These are phyloP conservation scores for Indicator maculatus DNA, from an alignment of 2,113 vertebrate species.

Conservation along the genomic window DNA sequence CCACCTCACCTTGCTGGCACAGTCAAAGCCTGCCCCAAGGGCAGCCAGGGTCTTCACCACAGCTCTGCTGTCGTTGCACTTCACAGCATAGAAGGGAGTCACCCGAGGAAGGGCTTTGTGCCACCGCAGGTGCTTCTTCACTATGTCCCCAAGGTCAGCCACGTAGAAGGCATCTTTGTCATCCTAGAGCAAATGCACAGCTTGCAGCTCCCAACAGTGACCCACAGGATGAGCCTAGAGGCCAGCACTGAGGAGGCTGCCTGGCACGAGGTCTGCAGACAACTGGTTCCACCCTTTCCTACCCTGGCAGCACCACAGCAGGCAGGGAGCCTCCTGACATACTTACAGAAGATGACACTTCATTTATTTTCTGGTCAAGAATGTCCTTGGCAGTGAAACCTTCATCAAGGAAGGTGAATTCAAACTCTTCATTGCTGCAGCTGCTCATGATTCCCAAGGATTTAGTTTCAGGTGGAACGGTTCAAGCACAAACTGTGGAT, in stretches of 20 bases:
- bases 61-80: slow-evolving; percentile 91
- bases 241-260: background rate
- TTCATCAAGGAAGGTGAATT: slow-evolving; percentile 91
- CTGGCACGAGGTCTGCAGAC: background rate
- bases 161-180: slow-evolving; percentile 97
- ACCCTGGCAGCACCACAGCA: background rate
- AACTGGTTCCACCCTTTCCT: background rate
- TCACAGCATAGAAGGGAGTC: slow-evolving; percentile 94
- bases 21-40: slow-evolving; percentile 94
- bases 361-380: slow-evolving; percentile 95
- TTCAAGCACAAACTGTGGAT: slow-evolving; percentile 65
- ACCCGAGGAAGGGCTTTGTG: slow-evolving; percentile 87
- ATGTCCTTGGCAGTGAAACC: slow-evolving; percentile 94
- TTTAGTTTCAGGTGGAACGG: background rate
- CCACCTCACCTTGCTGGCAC: slow-evolving; percentile 92
- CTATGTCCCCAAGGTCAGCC: slow-evolving; percentile 92
- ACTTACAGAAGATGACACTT: slow-evolving; percentile 91
- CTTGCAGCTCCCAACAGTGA: background rate
- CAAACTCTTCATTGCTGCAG: slow-evolving; percentile 80
- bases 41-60: slow-evolving; percentile 88
- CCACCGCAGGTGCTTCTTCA: slow-evolving; percentile 95
- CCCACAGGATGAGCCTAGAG: background rate
- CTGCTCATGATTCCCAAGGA: slow-evolving; percentile 79
- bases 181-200: slow-evolving; percentile 79
- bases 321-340: background rate